Evolutionary conservation across 2,888 invertebrate species (phyloP).

Genomic region (Rhagonycha fulva): DNA sequence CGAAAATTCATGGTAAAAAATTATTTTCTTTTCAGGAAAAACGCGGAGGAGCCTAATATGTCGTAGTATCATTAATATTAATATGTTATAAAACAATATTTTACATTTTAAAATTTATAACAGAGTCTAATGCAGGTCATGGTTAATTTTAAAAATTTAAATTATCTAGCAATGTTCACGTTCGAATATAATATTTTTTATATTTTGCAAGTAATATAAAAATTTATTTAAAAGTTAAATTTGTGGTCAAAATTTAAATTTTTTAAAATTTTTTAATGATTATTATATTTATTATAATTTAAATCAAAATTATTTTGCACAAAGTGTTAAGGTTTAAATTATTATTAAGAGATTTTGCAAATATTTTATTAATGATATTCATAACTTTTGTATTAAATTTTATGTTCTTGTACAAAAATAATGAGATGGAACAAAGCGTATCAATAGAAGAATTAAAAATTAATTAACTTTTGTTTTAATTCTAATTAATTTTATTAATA

Average conservation of each 20-base stretch:
- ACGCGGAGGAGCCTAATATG: neutral
- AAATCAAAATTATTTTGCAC: too few species aligned
- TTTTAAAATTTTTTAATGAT: neutral
- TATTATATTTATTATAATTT: too few species aligned
- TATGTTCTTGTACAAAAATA: neutral
- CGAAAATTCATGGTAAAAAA: neutral
- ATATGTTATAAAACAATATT: neutral
- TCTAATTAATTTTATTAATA: neutral
- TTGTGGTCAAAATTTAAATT: neutral
- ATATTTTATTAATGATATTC: neutral
- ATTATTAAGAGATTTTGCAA: neutral
- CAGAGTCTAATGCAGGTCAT: neutral
- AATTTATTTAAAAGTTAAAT: neutral
- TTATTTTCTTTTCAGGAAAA: neutral
- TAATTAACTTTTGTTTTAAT: neutral
- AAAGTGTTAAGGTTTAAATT: too few species aligned
- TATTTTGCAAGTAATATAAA: neutral
- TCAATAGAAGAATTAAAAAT: neutral
- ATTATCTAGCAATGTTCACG: neutral
- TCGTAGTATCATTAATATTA: neutral
- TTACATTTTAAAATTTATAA: neutral
- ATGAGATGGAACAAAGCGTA: neutral
- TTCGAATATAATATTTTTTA: neutral
- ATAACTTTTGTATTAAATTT: neutral
- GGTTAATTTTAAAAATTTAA: neutral